Percentiles rank a stretch among this genome's conserved stretches.
phyloP scores from a whole-genome alignment of 2,797 vertebrate genomes.

The Paratrypauchen microcephalus region DNA sequence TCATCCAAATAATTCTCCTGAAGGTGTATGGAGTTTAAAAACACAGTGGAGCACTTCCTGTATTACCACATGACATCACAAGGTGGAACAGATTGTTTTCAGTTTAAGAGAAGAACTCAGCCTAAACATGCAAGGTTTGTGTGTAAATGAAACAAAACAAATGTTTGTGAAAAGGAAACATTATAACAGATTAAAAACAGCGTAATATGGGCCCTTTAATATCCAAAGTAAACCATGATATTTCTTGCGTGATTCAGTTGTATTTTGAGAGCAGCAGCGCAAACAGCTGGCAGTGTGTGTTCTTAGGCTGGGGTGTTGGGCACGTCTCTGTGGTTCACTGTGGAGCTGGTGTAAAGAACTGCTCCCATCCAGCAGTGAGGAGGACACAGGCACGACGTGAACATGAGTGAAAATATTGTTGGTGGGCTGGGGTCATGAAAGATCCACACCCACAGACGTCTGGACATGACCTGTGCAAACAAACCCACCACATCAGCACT shows the following conservation, averaged over 20 bases:
- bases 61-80: too few relatives aligned
- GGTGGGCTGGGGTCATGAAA: conserved; percentile 67
- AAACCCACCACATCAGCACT: conserved; percentile 64
- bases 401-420: conserved; percentile 78
- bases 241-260: conserved; percentile 2
- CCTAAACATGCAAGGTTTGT: too few relatives aligned
- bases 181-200: too few relatives aligned
- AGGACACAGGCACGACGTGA: conserved; percentile 76
- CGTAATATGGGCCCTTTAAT: too few relatives aligned
- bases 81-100: too few relatives aligned
- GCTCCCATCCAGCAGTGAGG: conserved; percentile 38
- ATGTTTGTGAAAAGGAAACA: too few relatives aligned
- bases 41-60: too few relatives aligned
- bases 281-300: conserved; percentile 17
- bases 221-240: not conserved
- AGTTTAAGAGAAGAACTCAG: too few relatives aligned
- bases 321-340: conserved; percentile 36
- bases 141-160: too few relatives aligned
- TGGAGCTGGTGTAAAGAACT: conserved; percentile 32
- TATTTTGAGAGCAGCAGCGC: not conserved
- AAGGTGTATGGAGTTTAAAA: too few relatives aligned
- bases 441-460: conserved; percentile 43
- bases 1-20: too few relatives aligned
- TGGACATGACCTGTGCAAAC: conserved; percentile 66
- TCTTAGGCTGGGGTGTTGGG: not conserved